Percentiles rank a stretch among this genome's conserved stretches.
Conservation (phyloP, 2,797 vertebrate species). For the Pagetopsis macropterus region DNA sequence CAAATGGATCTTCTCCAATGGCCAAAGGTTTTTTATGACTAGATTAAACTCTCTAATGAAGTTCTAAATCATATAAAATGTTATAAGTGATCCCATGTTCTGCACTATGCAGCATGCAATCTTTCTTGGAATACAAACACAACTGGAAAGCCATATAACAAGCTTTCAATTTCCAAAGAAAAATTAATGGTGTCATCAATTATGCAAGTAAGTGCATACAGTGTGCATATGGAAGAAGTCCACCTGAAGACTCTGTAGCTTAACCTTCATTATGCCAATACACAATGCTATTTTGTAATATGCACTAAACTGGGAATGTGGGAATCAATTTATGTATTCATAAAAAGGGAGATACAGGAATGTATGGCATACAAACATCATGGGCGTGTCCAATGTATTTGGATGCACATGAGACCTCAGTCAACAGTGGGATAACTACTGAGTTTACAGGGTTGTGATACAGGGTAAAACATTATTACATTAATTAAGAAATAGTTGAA, state of each 20-base stretch:
- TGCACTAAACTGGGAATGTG: not conserved
- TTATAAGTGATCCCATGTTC: not conserved
- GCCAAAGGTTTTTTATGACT: not conserved
- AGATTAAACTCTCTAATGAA: not conserved
- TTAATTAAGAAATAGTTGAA: not conserved
- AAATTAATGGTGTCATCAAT: slow-evolving; percentile 39
- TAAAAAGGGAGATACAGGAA: not conserved
- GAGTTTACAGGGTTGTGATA: not conserved
- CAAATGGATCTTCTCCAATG: slow-evolving; percentile 21
- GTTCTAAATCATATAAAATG: not conserved
- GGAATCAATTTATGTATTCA: not conserved
- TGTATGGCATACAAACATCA: slow-evolving; percentile 16
- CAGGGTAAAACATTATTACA: not conserved
- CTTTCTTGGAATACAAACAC: not conserved
- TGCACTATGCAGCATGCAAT: not conserved
- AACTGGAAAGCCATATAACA: slow-evolving; percentile 3
- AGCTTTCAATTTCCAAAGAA: not conserved
- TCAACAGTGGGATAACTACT: not conserved
- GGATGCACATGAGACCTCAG: slow-evolving; percentile 12
- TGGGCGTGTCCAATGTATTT: slow-evolving; percentile 46
- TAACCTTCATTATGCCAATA: not conserved
- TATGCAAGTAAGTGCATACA: slow-evolving; percentile 31
- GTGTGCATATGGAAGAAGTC: not conserved
- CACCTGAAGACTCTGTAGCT: not conserved
- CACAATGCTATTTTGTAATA: not conserved